Conservation (phyloP, 2,888 invertebrate species). For the Drosophila eohydei region DNA sequence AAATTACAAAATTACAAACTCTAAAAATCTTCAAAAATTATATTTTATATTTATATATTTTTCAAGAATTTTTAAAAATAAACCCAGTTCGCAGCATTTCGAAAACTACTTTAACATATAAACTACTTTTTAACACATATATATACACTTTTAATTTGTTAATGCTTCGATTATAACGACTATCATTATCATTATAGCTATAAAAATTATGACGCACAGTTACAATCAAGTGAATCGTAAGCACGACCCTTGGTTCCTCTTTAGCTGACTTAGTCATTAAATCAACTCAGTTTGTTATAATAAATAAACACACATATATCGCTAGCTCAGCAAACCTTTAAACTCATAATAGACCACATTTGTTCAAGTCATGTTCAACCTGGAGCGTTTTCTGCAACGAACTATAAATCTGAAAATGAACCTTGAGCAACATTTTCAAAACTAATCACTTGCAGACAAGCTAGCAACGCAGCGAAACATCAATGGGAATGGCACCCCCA, state of each 20-base stretch:
- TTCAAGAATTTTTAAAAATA: no score
- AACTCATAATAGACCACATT: background rate
- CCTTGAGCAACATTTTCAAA: conserved; percentile 20
- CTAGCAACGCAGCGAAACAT: background rate
- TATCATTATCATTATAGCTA: no score
- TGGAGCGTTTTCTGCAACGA: conserved; percentile 10
- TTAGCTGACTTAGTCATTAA: background rate
- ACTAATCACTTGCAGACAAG: conserved; percentile 30
- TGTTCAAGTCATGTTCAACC: background rate
- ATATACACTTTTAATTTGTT: no score
- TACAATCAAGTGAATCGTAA: background rate
- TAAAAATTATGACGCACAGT: no score
- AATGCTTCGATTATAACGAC: no score
- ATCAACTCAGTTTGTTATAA: background rate
- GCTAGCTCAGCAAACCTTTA: background rate
- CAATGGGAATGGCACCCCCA: conserved; percentile 3
- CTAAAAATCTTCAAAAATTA: no score
- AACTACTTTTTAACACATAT: no score
- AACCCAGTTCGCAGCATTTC: no score
- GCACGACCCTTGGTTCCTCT: background rate
- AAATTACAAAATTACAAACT: no score
- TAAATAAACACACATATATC: background rate
- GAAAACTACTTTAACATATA: no score
- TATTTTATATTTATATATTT: no score
- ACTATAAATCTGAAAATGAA: conserved; percentile 17